A percentile compares a stretch with the other conserved stretches of the same genome.
phyloP scores from a whole-genome alignment of 2,888 invertebrate species.

The Temnothorax unifasciatus region DNA sequence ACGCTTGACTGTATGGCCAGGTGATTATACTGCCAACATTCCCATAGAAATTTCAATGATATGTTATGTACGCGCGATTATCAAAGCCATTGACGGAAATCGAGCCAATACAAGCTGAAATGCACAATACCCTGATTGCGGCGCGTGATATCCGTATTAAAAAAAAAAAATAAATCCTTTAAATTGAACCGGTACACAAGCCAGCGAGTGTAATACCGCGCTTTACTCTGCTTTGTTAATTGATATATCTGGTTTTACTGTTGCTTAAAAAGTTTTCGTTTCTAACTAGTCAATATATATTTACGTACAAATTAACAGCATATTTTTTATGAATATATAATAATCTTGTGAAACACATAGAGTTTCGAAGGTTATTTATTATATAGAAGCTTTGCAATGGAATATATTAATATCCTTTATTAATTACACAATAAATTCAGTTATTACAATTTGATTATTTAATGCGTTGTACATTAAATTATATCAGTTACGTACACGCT shows the following conservation, averaged over 20 bases:
- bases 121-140: conserved; percentile 21
- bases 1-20: conserved; percentile 11
- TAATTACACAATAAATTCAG: conserved; percentile 33
- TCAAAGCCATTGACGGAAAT: conserved; percentile 27
- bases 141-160: neutral
- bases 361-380: conserved; percentile 1
- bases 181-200: neutral
- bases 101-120: conserved; percentile 2
- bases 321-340: neutral
- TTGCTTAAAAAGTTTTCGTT: conserved; percentile 27
- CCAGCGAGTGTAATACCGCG: neutral
- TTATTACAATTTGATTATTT: conserved; percentile 46
- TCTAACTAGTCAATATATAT: conserved; percentile 3
- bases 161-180: conserved; percentile 3
- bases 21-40: conserved; percentile 22
- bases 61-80: conserved; percentile 10
- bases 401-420: conserved; percentile 29
- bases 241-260: conserved; percentile 10
- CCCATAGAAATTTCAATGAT: conserved; percentile 45
- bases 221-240: neutral
- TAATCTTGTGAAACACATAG: neutral
- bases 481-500: conserved; percentile 15
- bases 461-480: conserved; percentile 41
- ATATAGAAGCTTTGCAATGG: neutral
- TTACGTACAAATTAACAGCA: neutral